Base-by-base conservation (phyloP, 2,888 invertebrate species). In the Lasioglossum vierecki region DNA sequence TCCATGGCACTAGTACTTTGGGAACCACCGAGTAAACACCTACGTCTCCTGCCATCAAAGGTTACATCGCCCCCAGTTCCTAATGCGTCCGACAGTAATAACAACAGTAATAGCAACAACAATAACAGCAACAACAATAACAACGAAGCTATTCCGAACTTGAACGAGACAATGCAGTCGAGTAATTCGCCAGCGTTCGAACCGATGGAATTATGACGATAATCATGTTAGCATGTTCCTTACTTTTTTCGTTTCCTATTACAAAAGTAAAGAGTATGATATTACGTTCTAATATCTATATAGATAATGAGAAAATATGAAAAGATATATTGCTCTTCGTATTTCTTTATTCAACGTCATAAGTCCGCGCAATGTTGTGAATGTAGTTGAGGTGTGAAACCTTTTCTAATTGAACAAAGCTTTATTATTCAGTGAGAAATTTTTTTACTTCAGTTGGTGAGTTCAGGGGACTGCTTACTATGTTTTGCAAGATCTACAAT, bases 1-100 rank as follows among this genome's bases (percentile, higher is more conserved):
- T 97, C 97, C 91, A 97, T 97, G 95, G 98, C 98, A 5, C 93
- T 98, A 87, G 97, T 98, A 2, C 96, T 98, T 15, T 98, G 98
- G 98, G 97, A 97, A 93, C 98, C 98, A 0, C 97, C 97, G 80
- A 96, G 96, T 44, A 95, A 96, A 88, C 95, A 92, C 96, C 96
- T 95, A 96, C 92, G 93, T 72, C 83, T 93, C 41, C 84, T 94
- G 4, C 86, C 93, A 8, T 79, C 88, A 13, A 89, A 91, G 15
- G 88, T 92, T 71, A 88, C 91, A 44, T 91, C 88, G n/a, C 85
- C 88, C 4, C 88, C 91, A n/a, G 88, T 90, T 44, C 88, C 90
- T 0, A 88, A 68, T 57, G 44, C 78, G 0, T 81, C 90, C 4
- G 88, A 90, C 0, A 90, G 92, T 39, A 90, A 92, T 46, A 92